Evolutionary conservation across 2,113 vertebrate species (phyloP).

Genomic region (Antechinus stuartii): DNA sequence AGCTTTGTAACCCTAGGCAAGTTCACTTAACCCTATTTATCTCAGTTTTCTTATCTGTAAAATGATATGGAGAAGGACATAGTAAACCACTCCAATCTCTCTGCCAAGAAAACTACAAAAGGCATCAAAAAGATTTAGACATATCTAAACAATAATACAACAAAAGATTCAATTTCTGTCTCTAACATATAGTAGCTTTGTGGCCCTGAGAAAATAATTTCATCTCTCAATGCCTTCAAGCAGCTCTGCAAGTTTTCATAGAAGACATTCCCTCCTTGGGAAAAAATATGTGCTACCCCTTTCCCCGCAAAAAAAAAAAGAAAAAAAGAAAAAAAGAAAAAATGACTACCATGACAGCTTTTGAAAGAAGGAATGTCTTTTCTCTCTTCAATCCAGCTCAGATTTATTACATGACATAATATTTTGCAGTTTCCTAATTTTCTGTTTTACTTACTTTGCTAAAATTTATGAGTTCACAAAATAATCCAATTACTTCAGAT

Average conservation of each 20-base stretch:
- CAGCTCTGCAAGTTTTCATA: not conserved
- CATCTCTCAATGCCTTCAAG: not conserved
- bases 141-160: not conserved
- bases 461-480: slow-evolving; percentile 6
- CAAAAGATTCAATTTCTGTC: too few species aligned
- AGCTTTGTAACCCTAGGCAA: not conserved
- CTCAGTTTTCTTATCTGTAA: not conserved
- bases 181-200: not conserved
- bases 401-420: not conserved
- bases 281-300: not conserved
- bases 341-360: not conserved
- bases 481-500: not conserved
- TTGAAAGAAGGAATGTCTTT: not conserved
- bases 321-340: not conserved
- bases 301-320: not conserved
- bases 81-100: not conserved
- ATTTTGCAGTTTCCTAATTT: not conserved
- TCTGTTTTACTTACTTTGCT: slow-evolving; percentile 5
- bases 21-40: not conserved
- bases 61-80: not conserved
- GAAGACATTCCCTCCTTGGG: not conserved
- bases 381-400: not conserved
- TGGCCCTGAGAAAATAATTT: not conserved
- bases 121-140: not conserved
- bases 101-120: not conserved